Evolutionary conservation across 2,888 invertebrate species (phyloP).

Genomic region (Deroplatys truncata): DNA sequence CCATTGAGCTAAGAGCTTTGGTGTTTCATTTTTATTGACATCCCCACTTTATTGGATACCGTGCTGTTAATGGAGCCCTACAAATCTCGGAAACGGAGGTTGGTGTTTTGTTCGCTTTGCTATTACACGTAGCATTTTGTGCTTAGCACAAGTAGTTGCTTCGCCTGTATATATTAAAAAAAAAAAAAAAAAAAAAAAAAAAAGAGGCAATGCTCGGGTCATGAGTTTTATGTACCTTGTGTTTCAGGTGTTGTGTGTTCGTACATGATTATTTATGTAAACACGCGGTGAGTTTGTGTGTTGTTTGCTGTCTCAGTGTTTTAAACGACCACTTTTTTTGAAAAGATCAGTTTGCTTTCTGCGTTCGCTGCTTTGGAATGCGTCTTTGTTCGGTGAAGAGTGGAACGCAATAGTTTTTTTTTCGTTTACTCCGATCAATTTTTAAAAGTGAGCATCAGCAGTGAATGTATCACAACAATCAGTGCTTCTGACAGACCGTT

Average conservation of each 20-base stretch:
- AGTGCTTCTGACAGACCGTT: neutral
- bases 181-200: too few species aligned
- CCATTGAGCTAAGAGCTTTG: conserved; percentile 7
- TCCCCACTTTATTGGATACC: conserved; percentile 16
- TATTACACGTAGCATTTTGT: conserved; percentile 7
- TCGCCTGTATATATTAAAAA: neutral
- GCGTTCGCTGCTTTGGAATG: neutral
- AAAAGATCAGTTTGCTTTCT: neutral
- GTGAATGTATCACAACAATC: neutral
- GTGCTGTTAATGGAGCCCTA: conserved; percentile 21
- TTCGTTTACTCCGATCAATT: neutral
- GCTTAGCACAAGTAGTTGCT: conserved; percentile 15
- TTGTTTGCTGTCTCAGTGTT: conserved; percentile 14
- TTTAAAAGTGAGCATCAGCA: neutral
- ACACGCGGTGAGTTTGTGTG: conserved; percentile 16
- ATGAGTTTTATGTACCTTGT: conserved; percentile 14
- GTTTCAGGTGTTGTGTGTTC: conserved; percentile 9
- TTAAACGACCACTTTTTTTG: conserved; percentile 9
- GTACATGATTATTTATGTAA: conserved; percentile 3
- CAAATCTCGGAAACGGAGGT: conserved; percentile 22
- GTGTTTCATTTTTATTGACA: conserved; percentile 19
- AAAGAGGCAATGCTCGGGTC: neutral
- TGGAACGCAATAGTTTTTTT: neutral
- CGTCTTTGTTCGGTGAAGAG: neutral
- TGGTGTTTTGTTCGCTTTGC: conserved; percentile 22